These are phyloP conservation scores for Norana najaformis DNA, from an alignment of 2,888 invertebrate species.

Conservation along the genomic window DNA sequence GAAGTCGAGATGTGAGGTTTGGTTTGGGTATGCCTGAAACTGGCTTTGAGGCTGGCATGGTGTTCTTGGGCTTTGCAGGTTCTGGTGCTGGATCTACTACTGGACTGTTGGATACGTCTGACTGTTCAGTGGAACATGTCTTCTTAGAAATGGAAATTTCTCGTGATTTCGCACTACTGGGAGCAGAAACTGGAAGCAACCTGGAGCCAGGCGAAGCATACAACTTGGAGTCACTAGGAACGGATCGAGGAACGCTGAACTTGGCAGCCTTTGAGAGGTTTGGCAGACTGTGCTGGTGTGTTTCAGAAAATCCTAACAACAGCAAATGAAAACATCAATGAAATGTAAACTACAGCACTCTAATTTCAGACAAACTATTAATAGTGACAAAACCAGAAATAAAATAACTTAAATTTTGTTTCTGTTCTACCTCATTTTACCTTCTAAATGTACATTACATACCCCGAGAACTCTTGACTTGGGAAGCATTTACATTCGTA, in stretches of 20 bases:
- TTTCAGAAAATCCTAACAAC: not conserved
- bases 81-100: not conserved
- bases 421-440: not conserved
- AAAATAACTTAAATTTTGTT: not conserved
- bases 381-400: not conserved
- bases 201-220: not conserved
- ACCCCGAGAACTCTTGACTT: not conserved
- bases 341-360: not conserved
- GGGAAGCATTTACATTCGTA: not conserved
- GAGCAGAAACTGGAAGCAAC: not conserved
- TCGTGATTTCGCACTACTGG: not conserved
- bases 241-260: not conserved
- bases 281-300: not conserved
- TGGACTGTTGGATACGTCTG: not conserved
- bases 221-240: constrained; percentile 17
- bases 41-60: not conserved
- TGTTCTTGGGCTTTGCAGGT: not conserved
- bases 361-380: not conserved
- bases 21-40: constrained; percentile 20
- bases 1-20: not conserved
- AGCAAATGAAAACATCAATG: not conserved
- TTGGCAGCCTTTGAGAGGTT: not conserved
- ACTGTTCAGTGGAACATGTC: not conserved
- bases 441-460: not conserved
- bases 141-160: not conserved